A percentile compares a stretch with the other conserved stretches of the same genome.
Conservation (phyloP, 1,140 invertebrate species). For the Formica exsecta region DNA sequence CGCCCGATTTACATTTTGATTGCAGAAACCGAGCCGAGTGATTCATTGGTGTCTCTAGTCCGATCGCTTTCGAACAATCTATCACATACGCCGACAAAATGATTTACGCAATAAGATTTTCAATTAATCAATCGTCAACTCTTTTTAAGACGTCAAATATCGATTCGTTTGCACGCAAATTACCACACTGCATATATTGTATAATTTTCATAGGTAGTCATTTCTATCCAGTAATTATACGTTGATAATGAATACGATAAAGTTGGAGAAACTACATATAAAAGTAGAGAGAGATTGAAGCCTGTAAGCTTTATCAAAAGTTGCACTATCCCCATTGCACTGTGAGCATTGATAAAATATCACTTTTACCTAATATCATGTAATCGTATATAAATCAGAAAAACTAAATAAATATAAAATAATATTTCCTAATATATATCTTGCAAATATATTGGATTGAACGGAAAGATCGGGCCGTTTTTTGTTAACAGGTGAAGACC, state of each 20-base stretch:
- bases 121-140: background rate
- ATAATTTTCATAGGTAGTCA: background rate
- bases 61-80: background rate
- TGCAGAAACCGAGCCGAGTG: conserved; percentile 77
- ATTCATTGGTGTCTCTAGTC: conserved; percentile 71
- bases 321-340: too few relatives aligned
- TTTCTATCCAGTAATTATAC: background rate
- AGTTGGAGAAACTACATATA: too few relatives aligned
- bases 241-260: too few relatives aligned
- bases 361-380: background rate
- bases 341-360: background rate
- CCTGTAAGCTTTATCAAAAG: too few relatives aligned
- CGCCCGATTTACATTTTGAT: conserved; percentile 84
- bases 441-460: background rate
- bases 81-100: conserved; percentile 33
- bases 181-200: background rate
- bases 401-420: background rate
- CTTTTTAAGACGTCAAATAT: background rate
- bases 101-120: conserved; percentile 66
- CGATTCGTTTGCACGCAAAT: background rate
- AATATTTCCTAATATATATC: background rate
- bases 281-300: too few relatives aligned
- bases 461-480: too few relatives aligned
- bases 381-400: background rate
- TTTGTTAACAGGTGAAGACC: too few relatives aligned